phyloP scores from a whole-genome alignment of 2,797 vertebrate species.

The Cyclura pinguis region DNA sequence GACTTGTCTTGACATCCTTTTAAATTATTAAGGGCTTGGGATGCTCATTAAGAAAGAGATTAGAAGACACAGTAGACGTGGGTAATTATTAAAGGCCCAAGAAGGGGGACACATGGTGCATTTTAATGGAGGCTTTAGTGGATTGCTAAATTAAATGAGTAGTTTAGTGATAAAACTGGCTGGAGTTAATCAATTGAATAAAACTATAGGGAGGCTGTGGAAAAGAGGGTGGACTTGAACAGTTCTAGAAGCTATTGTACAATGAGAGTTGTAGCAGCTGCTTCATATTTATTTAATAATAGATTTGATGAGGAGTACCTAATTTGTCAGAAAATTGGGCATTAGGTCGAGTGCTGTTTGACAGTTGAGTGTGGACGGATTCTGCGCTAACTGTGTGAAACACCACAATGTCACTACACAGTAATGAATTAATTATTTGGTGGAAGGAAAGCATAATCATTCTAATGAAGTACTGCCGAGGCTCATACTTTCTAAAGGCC shows the following conservation, averaged over 20 bases:
- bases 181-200: constrained; percentile 70
- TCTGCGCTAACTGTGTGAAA: not conserved
- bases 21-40: constrained; percentile 71
- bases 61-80: constrained; percentile 66
- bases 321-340: constrained; percentile 67
- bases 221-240: constrained; percentile 64
- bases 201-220: constrained; percentile 64
- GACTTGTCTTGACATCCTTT: constrained; percentile 69
- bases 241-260: constrained; percentile 64
- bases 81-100: constrained; percentile 71
- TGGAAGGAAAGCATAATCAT: constrained; percentile 48
- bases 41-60: constrained; percentile 71
- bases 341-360: constrained; percentile 41
- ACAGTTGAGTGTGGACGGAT: constrained; percentile 11
- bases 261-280: constrained; percentile 51
- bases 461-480: constrained; percentile 33
- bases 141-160: constrained; percentile 76
- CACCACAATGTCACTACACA: constrained; percentile 36
- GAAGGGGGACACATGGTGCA: constrained; percentile 60
- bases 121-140: constrained; percentile 73
- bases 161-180: constrained; percentile 71
- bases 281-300: constrained; percentile 70
- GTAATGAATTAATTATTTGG: constrained; percentile 46
- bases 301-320: constrained; percentile 54
- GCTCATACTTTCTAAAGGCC: constrained; percentile 30